Base-by-base conservation (phyloP, 2,797 vertebrate genomes). In the Scomberomorus guttatus region DNA sequence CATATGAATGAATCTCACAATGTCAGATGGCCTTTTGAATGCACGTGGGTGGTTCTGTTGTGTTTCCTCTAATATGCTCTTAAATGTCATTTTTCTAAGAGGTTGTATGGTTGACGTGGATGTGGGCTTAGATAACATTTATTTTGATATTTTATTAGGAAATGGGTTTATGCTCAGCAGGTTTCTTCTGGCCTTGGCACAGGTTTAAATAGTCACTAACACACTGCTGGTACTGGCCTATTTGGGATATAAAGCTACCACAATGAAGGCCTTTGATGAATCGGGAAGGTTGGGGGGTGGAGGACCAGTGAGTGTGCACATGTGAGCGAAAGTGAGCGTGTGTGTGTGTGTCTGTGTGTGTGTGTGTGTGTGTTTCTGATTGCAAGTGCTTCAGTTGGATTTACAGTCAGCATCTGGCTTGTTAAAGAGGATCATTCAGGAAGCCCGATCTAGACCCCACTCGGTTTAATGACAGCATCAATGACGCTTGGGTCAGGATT, bases 181-280 rank as follows among this genome's bases (percentile, higher is more conserved):
- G 75, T 89, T 88, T 84, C 63, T 58, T 80, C 61, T 77, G 66
- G 75, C 68, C 79, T 72, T 65, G 73, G 75, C n/a, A n/a, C 59
- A 67, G 80, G 79, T 81, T 83, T 79, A 82, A 79, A 82, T 58
- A 84, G 77, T 72, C 58, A 68, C 22, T 24, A 81, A 80, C 75
- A 74, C 62, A 56, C 73, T 59, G 73, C 78, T 69, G 42, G 17
- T n/a, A 11, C 66, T 76, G 78, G 76, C 85, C 80, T 79, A 60
- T 82, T 88, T 83, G 70, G 79, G 59, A 73, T 81, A 82, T 80
- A 82, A 83, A 87, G 69, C 76, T 63, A 73, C 61, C 83, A 89
- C 85, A 90, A 79, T 77, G 79, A 63, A 70, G 66, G 68, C 70
- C 69, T 89, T 90, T 90, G 83, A 87, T 87, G 68, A 83, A 74